These are phyloP conservation scores for Atta texana DNA, from an alignment of 1,140 invertebrate species.

Conservation along the genomic window DNA sequence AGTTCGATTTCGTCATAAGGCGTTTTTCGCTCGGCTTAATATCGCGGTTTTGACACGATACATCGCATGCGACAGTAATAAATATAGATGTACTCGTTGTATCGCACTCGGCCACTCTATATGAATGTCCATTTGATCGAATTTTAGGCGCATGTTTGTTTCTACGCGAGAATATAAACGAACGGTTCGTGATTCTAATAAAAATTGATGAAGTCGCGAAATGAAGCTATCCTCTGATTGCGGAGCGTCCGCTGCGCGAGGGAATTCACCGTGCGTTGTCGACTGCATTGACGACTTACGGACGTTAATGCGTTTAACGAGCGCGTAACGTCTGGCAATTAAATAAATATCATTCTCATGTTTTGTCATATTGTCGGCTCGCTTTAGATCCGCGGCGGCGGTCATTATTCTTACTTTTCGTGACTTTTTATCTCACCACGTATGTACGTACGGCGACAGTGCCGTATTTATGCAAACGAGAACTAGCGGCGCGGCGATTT, in stretches of 20 bases:
- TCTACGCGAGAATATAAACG: slow-evolving; percentile 20
- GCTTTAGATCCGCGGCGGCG: slow-evolving; percentile 6
- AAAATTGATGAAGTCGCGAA: slow-evolving; percentile 59
- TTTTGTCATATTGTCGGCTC: slow-evolving; percentile 54
- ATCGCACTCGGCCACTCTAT: slow-evolving; percentile 15
- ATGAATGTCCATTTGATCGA: slow-evolving; percentile 53
- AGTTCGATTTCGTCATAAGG: slow-evolving; percentile 26
- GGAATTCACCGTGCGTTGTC: not conserved
- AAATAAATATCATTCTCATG: slow-evolving; percentile 65
- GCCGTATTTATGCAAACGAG: slow-evolving; percentile 67
- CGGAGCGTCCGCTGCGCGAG: not conserved
- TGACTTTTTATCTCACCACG: slow-evolving; percentile 60
- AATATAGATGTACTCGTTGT: slow-evolving; percentile 24
- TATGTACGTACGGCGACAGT: slow-evolving; percentile 35
- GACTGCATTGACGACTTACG: slow-evolving; percentile 30
- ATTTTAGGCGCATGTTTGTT: slow-evolving; percentile 40
- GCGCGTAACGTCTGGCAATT: slow-evolving; percentile 48
- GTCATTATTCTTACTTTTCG: slow-evolving; percentile 56
- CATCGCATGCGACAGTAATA: not conserved
- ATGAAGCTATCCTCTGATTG: slow-evolving; percentile 23
- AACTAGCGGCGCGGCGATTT: slow-evolving; percentile 64
- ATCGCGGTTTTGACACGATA: not conserved
- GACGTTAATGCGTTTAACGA: slow-evolving; percentile 44
- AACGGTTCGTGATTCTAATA: slow-evolving; percentile 36
- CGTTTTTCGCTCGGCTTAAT: not conserved